Base-by-base conservation (phyloP, 2,888 invertebrate genomes). In the Galeopsomyia nigrocyanea region DNA sequence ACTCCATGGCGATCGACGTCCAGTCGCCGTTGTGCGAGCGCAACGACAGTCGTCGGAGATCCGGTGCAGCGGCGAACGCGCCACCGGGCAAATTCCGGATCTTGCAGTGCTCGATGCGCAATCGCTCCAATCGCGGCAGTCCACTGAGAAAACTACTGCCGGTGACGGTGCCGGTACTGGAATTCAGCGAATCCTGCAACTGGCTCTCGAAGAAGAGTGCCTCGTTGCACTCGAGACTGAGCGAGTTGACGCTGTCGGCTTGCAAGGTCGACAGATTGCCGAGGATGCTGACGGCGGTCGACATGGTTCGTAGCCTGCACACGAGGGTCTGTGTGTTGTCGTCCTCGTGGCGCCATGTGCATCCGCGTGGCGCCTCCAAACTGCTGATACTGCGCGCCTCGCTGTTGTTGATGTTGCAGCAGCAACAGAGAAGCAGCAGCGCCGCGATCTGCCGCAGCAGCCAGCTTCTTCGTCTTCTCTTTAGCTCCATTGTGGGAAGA, bases 11-110 rank as follows among this genome's bases (percentile, higher is more conserved):
- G 91, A 93, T 92, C 21, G 92, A 91, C 16, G 93, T 92, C 93
- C 94, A 94, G 82, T 94, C 93, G 39, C 92, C 92, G 83, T 94
- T 94, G 83, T 92, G 92, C 19, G 94, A 94, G 61, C 92, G 89
- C 77, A 95, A 87, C 46, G 91, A 90, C 65, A 95, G 87, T 76
- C 89, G 89, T 64, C 91, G 88, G 31, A 95, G 87, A 80, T 92
- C 91, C 79, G 90, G 90, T 49, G 94, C 88, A 62, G 91, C 90
- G 31, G 91, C 88, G 79, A 95, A 88, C 63, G 92, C 92, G 53
- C 91, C 91, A 46, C 91, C 90, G 5, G 93, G 92, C 71, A 95
- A 89, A 81, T 91, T 91, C 77, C 92, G 89, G 77, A 94, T 91
- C 87, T 94, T 94, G 86, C 95, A 95, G 76, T 91, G 91, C 80